Base-by-base conservation (phyloP, 2,113 vertebrate species). In the Scomber scombrus region DNA sequence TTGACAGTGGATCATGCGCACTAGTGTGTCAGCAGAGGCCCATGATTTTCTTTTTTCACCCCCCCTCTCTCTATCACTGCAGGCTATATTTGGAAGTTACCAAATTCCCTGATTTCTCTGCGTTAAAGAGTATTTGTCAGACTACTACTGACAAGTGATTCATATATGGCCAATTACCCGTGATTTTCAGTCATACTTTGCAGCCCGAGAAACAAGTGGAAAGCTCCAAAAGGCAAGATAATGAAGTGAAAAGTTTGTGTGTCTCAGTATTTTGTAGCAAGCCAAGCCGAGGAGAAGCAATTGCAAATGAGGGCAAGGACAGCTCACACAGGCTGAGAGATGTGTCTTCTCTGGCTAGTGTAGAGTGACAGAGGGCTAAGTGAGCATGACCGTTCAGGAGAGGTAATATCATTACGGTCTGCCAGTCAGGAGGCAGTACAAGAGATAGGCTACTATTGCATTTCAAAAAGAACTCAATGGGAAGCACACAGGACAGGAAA, bases 381-480 rank as follows among this genome's bases (percentile, higher is more conserved):
- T 91, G 89, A 90, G 91, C 87, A 85, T 92, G 92, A 90, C 91
- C 90, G 75, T 78, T 16, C 85, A 87, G 92, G 84, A 82, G 91
- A 86, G 86, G 85, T 86, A 89, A 90, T 89, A 73, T 84, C 87
- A 88, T 93, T 90, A 91, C 18, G 71, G 73, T 90, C 89, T 90
- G 85, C 84, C 85, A 90, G 87, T 88, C 91, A 89, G 34, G 73
- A 87, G 71, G 68, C 71, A 21, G 46, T 21, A 76, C 52, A 23
- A 71, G 75, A 81, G 84, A 85, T 77, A 55, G 78, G 81, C 74
- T 71, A 51, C 83, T 82, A 85, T 81, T 86, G 79, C 86, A 78
- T 85, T 85, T 79, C 71, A 67, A 81, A 54, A 73, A 15, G 81
- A 65, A 61, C 66, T 85, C 74, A 81, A 74, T 71, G 78, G 68